Base-by-base conservation (phyloP, 2,888 invertebrate species). In the Drosophila recens region DNA sequence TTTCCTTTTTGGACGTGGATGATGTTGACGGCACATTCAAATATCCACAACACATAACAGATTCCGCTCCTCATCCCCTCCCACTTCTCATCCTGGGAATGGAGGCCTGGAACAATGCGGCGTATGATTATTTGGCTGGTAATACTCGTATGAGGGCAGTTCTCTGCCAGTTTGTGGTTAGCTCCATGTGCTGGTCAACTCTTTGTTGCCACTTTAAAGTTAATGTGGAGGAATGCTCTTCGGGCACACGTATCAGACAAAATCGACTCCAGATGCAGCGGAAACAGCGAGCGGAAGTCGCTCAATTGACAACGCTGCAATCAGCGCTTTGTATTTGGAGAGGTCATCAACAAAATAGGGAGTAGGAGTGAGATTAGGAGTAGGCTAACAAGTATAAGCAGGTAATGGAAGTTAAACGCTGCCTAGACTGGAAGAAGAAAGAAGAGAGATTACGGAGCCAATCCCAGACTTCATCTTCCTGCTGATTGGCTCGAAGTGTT, bases 91-190 rank as follows among this genome's bases (percentile, higher is more conserved):
- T 17, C 36, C 23, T 13, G 10, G n/a, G n/a, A 15, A n/a, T 1
- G 11, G n/a, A n/a, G n/a, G n/a, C n/a, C n/a, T 64, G 56, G 69
- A 54, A 86, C 89, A 83, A 86, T 86, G 89, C 85, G 87, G 89
- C 89, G 72, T 73, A 86, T 88, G 83, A 86, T 86, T 85, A 83
- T 88, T 88, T 68, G 72, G 52, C 63, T 75, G 75, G 62, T 74
- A 76, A 76, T 76, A 76, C 30, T 30, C 30, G 30, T 30, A 30
- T 80, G 79, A 76, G 72, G 79, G 56, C 64, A 68, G 56, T 34
- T 40, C 46, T 57, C 42, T 70, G 54, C 38, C 66, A 72, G 74
- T 23, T 70, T 79, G 86, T 72, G 87, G 73, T 48, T 57, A 64
- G 68, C 51, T 67, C 48, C 54, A 51, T 61, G 57, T 67, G 54